A percentile compares a stretch with the other conserved stretches of the same genome.
These are phyloP conservation scores for Papilio polyxenes DNA, from an alignment of 1,140 invertebrate species.

Conservation along the genomic window DNA sequence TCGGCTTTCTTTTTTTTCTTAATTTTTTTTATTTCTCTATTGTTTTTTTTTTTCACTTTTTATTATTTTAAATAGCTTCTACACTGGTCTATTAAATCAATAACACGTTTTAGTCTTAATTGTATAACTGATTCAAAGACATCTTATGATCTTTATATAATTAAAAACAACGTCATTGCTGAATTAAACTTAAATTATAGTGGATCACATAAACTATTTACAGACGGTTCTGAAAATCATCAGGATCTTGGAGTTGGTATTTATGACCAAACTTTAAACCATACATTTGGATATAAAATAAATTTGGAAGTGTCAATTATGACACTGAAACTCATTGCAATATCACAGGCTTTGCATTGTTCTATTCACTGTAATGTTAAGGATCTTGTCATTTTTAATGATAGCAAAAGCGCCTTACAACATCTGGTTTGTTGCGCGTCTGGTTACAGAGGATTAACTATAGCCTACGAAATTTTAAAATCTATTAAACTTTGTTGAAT, in stretches of 20 bases:
- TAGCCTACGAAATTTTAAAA: neutral
- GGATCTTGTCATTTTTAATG: constrained; percentile 17
- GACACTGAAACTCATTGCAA: neutral
- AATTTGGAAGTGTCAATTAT: constrained; percentile 13
- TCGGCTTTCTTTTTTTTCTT: too few species aligned
- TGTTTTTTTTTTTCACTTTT: too few species aligned
- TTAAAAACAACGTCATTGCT: neutral
- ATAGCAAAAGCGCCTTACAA: neutral
- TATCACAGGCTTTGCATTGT: constrained; percentile 24
- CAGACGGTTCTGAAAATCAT: neutral
- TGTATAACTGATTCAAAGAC: neutral
- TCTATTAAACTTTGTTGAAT: neutral
- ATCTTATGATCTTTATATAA: neutral
- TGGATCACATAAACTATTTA: too few species aligned
- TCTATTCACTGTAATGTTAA: neutral
- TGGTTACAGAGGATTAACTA: neutral
- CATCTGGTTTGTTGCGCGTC: neutral
- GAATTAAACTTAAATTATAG: neutral
- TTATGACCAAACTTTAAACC: too few species aligned
- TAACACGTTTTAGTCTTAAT: neutral
- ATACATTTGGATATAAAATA: neutral
- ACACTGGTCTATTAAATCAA: too few species aligned
- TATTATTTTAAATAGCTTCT: too few species aligned
- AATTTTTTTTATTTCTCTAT: too few species aligned
- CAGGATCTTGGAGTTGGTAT: neutral